Evolutionary conservation across 2,888 invertebrate species (phyloP).

Genomic region (Miltochrista miniata): DNA sequence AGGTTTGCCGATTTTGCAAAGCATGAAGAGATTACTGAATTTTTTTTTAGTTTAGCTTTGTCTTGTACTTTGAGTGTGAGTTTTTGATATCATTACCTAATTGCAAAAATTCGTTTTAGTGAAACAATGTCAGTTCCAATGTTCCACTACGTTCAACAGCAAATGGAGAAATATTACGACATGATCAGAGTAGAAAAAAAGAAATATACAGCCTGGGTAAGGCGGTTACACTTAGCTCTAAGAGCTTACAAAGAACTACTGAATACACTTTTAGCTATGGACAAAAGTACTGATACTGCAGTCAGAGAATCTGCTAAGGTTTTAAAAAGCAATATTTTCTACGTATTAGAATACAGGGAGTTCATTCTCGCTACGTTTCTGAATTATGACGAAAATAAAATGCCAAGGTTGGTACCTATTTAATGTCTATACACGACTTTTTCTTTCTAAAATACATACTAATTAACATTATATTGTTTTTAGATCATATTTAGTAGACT

Average conservation of each 20-base stretch:
- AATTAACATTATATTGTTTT: slow-evolving; percentile 26
- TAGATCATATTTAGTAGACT: slow-evolving; percentile 92
- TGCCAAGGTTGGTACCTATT: slow-evolving; percentile 87
- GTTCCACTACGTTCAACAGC: slow-evolving; percentile 97
- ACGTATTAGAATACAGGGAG: slow-evolving; percentile 97
- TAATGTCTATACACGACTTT: not conserved
- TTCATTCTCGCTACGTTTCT: slow-evolving; percentile 91
- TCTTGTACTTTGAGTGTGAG: too few relatives aligned
- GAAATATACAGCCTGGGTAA: slow-evolving; percentile 91
- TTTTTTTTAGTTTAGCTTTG: too few relatives aligned
- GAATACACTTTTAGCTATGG: slow-evolving; percentile 92
- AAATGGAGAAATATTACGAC: slow-evolving; percentile 93
- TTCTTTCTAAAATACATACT: not conserved
- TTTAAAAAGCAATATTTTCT: slow-evolving; percentile 95
- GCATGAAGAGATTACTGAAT: too few relatives aligned
- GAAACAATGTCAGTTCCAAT: slow-evolving; percentile 96
- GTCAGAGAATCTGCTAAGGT: slow-evolving; percentile 92
- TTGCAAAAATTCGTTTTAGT: slow-evolving; percentile 76
- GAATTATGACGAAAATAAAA: slow-evolving; percentile 92
- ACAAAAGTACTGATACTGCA: slow-evolving; percentile 86
- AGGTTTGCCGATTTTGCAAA: too few relatives aligned
- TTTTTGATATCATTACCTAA: too few relatives aligned
- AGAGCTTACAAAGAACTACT: slow-evolving; percentile 93
- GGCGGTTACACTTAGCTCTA: slow-evolving; percentile 93
- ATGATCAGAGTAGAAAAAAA: slow-evolving; percentile 94